Evolutionary conservation across 1,140 invertebrate genomes (phyloP), one percentile per base, ranked within the genome.

Genomic region (Eurosta solidaginis): DNA sequence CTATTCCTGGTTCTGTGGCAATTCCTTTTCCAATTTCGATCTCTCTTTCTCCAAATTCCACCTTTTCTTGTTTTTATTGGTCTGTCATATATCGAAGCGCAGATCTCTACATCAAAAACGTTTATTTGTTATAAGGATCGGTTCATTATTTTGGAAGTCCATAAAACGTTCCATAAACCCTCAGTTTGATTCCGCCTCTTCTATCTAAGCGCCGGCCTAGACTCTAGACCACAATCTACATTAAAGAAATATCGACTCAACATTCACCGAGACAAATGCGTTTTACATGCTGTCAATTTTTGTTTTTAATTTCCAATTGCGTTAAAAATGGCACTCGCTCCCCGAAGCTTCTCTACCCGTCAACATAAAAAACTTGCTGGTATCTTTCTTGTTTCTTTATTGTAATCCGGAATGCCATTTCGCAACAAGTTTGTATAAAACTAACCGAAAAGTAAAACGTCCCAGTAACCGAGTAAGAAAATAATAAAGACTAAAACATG

Each of bases 361-460:
- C 59, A 42, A n/a, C n/a, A n/a, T n/a, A n/a, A n/a, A n/a, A n/a
- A 40, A 36, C 59, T 40, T 68, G 29, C 27, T 33, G 22, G n/a
- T n/a, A 47, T 47, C 1, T 47, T 47, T 9, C 45, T 17, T 17
- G 12, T 9, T 4, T 47, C n/a, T 7, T 47, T 14, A n/a, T n/a
- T 47, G 0, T n/a, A 17, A 47, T 17, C 14, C 45, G 2, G 14
- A 54, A 49, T 52, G 22, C 20, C 20, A 68, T 68, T 68, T 68
- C 20, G 59, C 59, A 68, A 68, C 59, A 68, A 68, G 59, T 68
- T 68, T 68, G 59, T 68, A n/a, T n/a, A 68, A 68, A 68, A 68
- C 33, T 68, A 9, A 40, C 59, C 40, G 59, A 68, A 68, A 68
- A 68, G 59, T 68, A 68, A 68, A 63, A 68, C 40, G 59, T 36